Percentiles rank a stretch among this genome's conserved stretches.
These are phyloP conservation scores for Clostera curtula DNA, from an alignment of 2,888 invertebrate species.

Conservation along the genomic window DNA sequence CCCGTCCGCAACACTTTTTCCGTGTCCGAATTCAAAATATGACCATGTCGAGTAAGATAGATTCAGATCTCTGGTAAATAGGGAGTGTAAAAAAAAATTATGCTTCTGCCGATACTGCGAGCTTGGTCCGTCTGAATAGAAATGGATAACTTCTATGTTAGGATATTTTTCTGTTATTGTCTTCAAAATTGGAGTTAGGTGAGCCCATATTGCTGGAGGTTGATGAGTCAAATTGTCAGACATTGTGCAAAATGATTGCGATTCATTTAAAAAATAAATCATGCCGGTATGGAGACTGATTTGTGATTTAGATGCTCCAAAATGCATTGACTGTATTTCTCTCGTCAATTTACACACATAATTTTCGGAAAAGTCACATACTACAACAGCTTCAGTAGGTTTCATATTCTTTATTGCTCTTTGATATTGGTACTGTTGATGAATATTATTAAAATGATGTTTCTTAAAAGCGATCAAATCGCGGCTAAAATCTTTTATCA, in stretches of 20 bases:
- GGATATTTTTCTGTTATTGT: slow-evolving; percentile 2
- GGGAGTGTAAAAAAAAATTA: slow-evolving; percentile 15
- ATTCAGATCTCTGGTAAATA: slow-evolving; percentile 12
- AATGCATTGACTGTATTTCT: slow-evolving; percentile 14
- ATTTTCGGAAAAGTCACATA: slow-evolving; percentile 14
- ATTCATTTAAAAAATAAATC: slow-evolving; percentile 8
- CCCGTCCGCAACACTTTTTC: slow-evolving; percentile 21
- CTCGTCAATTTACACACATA: slow-evolving; percentile 9
- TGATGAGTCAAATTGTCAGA: slow-evolving; percentile 5
- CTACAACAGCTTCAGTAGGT: slow-evolving; percentile 2
- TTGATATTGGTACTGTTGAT: neutral
- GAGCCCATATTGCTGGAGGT: slow-evolving; percentile 7
- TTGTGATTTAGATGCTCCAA: slow-evolving; percentile 11
- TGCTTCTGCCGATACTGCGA: slow-evolving; percentile 22
- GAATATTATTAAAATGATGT: slow-evolving; percentile 2
- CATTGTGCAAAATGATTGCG: slow-evolving; percentile 11
- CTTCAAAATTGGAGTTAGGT: slow-evolving; percentile 1
- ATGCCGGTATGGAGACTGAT: slow-evolving; percentile 12
- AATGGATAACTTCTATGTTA: slow-evolving; percentile 13
- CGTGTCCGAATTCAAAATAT: slow-evolving; percentile 19
- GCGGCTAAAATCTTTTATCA: slow-evolving; percentile 1
- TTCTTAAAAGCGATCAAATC: slow-evolving; percentile 1
- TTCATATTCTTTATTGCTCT: slow-evolving; percentile 1
- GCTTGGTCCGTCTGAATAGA: slow-evolving; percentile 22
- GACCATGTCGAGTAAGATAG: slow-evolving; percentile 19